Conservation (phyloP, 1,140 invertebrate genomes). For the Drosophila auraria region DNA sequence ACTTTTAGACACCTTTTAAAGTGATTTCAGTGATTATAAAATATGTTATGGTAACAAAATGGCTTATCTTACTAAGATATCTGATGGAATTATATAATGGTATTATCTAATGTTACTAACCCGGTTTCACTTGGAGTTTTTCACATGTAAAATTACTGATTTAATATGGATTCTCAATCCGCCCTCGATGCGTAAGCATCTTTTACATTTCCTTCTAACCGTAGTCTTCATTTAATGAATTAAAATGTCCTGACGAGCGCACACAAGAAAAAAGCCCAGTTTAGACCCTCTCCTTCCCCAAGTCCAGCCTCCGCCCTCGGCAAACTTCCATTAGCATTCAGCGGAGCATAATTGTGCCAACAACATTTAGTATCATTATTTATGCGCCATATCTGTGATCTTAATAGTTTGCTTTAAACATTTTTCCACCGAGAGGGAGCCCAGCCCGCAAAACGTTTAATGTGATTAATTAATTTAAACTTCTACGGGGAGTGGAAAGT, state of each 20-base stretch:
- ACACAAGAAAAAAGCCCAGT: not conserved
- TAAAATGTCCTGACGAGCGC: not conserved
- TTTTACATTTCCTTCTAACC: too few relatives aligned
- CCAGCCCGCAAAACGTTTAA: slow-evolving; percentile 61
- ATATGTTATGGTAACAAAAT: too few relatives aligned
- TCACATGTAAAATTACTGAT: not conserved
- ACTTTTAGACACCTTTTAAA: too few relatives aligned
- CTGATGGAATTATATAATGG: too few relatives aligned
- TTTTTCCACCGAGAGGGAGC: slow-evolving; percentile 16
- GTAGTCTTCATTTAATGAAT: slow-evolving; percentile 3
- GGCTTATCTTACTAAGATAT: too few relatives aligned
- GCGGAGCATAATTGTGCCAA: slow-evolving; percentile 70
- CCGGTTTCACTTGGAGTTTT: too few relatives aligned
- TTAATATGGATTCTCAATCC: too few relatives aligned
- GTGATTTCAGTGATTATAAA: too few relatives aligned
- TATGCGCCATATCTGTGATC: slow-evolving; percentile 75
- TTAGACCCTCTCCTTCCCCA: not conserved
- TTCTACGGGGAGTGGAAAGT: slow-evolving; percentile 23
- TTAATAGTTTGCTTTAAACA: slow-evolving; percentile 77
- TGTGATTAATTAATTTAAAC: slow-evolving; percentile 80
- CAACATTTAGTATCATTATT: slow-evolving; percentile 78
- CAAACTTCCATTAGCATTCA: slow-evolving; percentile 54
- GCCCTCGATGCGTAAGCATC: not conserved
- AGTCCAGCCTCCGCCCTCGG: not conserved
- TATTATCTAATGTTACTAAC: too few relatives aligned